phyloP scores from a whole-genome alignment of 2,113 vertebrate genomes.

The Leptocoma aspasia region DNA sequence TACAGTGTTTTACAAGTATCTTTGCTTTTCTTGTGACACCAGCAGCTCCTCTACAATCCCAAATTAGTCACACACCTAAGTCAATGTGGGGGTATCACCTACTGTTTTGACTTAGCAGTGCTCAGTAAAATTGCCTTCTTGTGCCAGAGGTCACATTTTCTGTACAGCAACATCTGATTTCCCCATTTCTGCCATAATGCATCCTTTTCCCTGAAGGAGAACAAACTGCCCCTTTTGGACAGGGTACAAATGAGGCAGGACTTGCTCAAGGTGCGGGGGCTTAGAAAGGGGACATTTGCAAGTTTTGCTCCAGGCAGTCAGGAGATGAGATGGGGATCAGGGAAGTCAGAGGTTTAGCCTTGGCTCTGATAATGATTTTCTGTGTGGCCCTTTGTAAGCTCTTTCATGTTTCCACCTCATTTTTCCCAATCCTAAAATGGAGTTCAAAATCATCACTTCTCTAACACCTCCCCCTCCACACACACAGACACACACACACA shows the following conservation, averaged over 20 bases:
- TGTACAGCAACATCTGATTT: neutral
- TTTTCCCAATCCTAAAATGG: conserved; percentile 41
- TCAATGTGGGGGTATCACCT: neutral
- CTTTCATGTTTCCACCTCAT: neutral
- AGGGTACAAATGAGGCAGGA: neutral
- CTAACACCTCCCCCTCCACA: neutral
- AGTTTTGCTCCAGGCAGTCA: neutral
- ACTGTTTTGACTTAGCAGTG: neutral
- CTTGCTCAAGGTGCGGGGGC: rapidly evolving
- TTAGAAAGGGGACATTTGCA: neutral
- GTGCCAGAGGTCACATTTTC: neutral
- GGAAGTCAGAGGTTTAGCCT: neutral
- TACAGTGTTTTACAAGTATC: neutral
- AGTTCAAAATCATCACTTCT: conserved; percentile 12
- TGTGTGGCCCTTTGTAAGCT: neutral
- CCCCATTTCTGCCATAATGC: neutral
- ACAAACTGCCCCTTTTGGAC: neutral
- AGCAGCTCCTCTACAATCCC: neutral
- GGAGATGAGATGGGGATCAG: neutral
- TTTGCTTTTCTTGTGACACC: neutral
- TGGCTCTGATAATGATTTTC: neutral
- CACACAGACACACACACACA: neutral
- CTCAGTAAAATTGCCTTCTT: neutral
- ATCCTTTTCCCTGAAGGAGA: neutral
- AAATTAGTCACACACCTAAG: neutral